Evolutionary conservation across 2,888 invertebrate genomes (phyloP).

Genomic region (Hemithea aestivaria): DNA sequence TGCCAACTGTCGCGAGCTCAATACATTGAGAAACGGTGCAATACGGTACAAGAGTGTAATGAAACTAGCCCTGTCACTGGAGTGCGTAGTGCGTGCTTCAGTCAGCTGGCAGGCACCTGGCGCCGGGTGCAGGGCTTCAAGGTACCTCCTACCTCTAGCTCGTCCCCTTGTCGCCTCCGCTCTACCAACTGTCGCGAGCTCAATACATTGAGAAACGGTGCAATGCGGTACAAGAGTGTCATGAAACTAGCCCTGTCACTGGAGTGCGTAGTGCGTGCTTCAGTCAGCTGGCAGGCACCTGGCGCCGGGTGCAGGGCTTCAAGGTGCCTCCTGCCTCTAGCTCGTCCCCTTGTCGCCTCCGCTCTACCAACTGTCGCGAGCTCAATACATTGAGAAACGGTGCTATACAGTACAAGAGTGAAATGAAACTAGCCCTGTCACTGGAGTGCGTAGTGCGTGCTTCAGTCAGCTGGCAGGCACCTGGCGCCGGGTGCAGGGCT

Average conservation of each 20-base stretch:
- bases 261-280: conserved; percentile 28
- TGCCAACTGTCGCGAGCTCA: too few species aligned
- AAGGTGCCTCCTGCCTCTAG: conserved; percentile 16
- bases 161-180: too few species aligned
- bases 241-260: too few species aligned
- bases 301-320: conserved; percentile 1
- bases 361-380: not conserved
- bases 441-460: too few species aligned
- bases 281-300: conserved; percentile 31
- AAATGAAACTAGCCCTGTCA: too few species aligned
- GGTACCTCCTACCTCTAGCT: too few species aligned
- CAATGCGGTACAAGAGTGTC: too few species aligned
- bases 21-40: not conserved
- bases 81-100: conserved; percentile 29
- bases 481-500: conserved; percentile 1
- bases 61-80: too few species aligned
- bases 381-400: too few species aligned
- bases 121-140: conserved; percentile 22
- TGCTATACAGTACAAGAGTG: too few species aligned
- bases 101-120: conserved; percentile 65
- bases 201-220: not conserved
- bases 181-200: too few species aligned
- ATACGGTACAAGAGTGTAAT: too few species aligned
- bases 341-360: conserved; percentile 4
- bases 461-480: conserved; percentile 33